Evolutionary conservation across 2,888 invertebrate genomes (phyloP), one percentile per base, ranked within the genome.

Genomic region (Erebia palarica): DNA sequence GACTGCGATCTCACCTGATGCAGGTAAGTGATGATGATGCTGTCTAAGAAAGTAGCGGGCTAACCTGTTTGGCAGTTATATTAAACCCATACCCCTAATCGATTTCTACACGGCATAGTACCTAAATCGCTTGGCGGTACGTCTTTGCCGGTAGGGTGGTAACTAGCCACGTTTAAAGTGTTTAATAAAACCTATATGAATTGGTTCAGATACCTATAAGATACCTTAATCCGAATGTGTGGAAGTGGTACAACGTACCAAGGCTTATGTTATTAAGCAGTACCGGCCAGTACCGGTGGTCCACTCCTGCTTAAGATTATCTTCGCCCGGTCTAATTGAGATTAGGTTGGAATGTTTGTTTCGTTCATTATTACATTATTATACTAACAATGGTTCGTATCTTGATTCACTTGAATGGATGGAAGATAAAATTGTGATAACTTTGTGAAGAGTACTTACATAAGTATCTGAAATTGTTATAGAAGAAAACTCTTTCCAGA

Each of bases 291-390:
- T 18, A 18, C 57, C 57, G 67, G 67, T 67, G 67, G 67, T 67
- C 67, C 51, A 51, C 59, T 67, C 57, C 21, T 58, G 44, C 58
- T 60, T 59, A 59, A 67, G 49, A 60, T 67, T 67, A 67, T 67
- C 67, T 59, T 67, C 49, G 59, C 59, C 59, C 51, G 59, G 49
- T 64, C 64, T 64, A 57, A 69, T 69, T 64, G 64, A 64, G 69
- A 69, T 69, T 64, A 69, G 64, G 58, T 47, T 69, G 64, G 63
- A 64, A 69, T 69, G 69, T 58, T 69, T 67, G 59, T 64, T 64
- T 55, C 57, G 47, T 61, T 36, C 59, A 68, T 60, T 53, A 36
- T 68, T 67, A 58, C 18, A 61, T 18, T 61, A 68, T 60, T 47
- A 68, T 47, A 67, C 58, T 58, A 58, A 58, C 58, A 67, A 59